Evolutionary conservation across 2,888 invertebrate species (phyloP).

Genomic region (Dicranocentrus wangi): DNA sequence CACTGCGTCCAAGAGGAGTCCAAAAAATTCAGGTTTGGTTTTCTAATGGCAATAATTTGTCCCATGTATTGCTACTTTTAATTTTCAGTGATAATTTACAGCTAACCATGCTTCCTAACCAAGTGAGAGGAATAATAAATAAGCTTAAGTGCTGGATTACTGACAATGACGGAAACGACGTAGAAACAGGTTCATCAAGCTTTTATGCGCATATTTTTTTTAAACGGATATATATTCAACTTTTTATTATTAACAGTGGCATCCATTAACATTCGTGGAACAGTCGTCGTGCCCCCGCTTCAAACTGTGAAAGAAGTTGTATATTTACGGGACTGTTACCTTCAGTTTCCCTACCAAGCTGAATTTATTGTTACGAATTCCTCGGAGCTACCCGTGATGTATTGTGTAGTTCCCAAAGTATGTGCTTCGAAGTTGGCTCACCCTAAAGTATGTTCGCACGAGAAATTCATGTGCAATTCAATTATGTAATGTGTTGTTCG

Average conservation of each 20-base stretch:
- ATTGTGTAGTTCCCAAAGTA: conserved; percentile 56
- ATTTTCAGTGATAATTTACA: not conserved
- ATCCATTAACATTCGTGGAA: conserved; percentile 42
- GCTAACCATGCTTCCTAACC: conserved; percentile 56
- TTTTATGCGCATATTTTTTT: no score
- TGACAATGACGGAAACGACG: conserved; percentile 38
- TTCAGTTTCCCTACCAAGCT: conserved; percentile 48
- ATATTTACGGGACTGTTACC: conserved; percentile 46
- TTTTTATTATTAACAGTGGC: conserved; percentile 15
- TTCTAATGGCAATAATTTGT: no score
- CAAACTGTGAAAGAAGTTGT: conserved; percentile 18
- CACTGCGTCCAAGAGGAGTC: conserved; percentile 50
- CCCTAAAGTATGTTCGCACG: not conserved
- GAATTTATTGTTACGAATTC: conserved; percentile 50
- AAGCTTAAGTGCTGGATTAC: conserved; percentile 52
- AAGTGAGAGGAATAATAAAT: conserved; percentile 41
- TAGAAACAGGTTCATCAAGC: conserved; percentile 44
- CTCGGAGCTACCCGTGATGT: conserved; percentile 47
- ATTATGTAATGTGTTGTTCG: not conserved
- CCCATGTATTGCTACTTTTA: no score
- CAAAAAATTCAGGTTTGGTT: conserved; percentile 56
- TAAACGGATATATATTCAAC: no score
- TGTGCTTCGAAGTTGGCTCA: not conserved
- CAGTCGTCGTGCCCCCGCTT: conserved; percentile 44
- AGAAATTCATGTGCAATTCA: not conserved